phyloP scores from a whole-genome alignment of 2,797 vertebrate genomes.

The Tokudaia tokunoshimensis region DNA sequence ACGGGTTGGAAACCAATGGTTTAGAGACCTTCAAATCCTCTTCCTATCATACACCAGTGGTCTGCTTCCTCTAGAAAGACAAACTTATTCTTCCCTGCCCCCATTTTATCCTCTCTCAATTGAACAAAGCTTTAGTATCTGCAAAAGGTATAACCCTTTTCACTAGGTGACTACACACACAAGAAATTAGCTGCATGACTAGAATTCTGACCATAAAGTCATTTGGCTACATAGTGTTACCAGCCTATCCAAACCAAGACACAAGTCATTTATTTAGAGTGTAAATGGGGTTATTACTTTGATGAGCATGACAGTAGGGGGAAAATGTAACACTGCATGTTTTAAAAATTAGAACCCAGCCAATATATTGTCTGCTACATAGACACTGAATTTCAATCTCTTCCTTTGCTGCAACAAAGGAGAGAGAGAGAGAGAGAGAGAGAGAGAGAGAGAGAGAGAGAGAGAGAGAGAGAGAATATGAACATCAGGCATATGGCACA shows the following conservation, averaged over 20 bases:
- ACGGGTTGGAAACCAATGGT: neutral
- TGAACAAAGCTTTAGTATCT: slow-evolving; percentile 22
- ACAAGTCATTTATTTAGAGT: neutral
- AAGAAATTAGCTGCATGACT: neutral
- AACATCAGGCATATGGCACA: slow-evolving; percentile 8
- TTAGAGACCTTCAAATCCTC: neutral
- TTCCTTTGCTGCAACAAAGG: neutral
- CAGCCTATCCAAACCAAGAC: slow-evolving; percentile 13
- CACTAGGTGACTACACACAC: neutral
- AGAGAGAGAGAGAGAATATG: neutral
- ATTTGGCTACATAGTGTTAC: neutral
- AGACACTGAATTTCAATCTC: slow-evolving; percentile 46
- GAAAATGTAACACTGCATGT: neutral
- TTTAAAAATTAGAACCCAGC: slow-evolving; percentile 61
- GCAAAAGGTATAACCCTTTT: neutral
- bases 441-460: slow-evolving; percentile 1
- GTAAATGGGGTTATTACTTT: slow-evolving; percentile 56
- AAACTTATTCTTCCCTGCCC: neutral
- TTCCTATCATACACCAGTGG: neutral
- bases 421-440: neutral
- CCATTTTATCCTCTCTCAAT: neutral
- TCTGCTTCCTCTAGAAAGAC: slow-evolving; percentile 21
- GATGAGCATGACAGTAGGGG: slow-evolving; percentile 17
- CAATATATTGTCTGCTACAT: slow-evolving; percentile 15
- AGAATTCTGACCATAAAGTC: slow-evolving; percentile 18